Evolutionary conservation across 2,888 invertebrate species (phyloP), one percentile per base, ranked within the genome.

Genomic region (Drosophila melanosoma): DNA sequence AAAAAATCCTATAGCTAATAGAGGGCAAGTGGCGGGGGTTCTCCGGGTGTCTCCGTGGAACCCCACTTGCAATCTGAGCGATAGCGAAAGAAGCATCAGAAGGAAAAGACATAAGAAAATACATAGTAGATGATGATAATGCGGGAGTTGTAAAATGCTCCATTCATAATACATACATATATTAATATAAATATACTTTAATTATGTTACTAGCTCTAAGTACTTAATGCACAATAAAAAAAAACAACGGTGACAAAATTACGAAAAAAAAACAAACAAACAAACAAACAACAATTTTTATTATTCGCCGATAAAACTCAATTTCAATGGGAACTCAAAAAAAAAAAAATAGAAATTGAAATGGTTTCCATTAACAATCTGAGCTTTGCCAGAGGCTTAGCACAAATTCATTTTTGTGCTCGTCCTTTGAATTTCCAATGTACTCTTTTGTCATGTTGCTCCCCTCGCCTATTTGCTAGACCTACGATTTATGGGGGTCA

Each of bases 181-280:
- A 70, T 51, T 40, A 73, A 80, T 73, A 72, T 85, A 74, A 81
- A 84, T 81, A 81, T 81, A 81, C 75, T 81, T 83, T 87, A 92
- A 87, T 90, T 92, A 86, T 91, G 85, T 83, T 90, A 85, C 80
- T 91, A 91, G 85, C 62, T 63, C 64, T 91, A 92, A 91, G 92
- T 92, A 89, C 82, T 83, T 84, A 91, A 92, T 92, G 92, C 90
- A 86, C 89, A 92, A 92, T 90, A 91, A 91, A 91, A 90, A 90
- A 92, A 92, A 92, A 92, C 84, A 91, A 93, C 92, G 92, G 92
- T 92, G 92, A 92, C 92, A 92, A 92, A 92, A 92, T 92, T 91
- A 87, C 73, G 54, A 88, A 90, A 90, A 87, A 89, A 89, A 89
- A 85, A 79, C 23, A 23, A 51, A 36, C 26, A n/a, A n/a, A n/a